These are phyloP conservation scores for Maconellicoccus hirsutus DNA, from an alignment of 1,140 invertebrate genomes.

Conservation along the genomic window DNA sequence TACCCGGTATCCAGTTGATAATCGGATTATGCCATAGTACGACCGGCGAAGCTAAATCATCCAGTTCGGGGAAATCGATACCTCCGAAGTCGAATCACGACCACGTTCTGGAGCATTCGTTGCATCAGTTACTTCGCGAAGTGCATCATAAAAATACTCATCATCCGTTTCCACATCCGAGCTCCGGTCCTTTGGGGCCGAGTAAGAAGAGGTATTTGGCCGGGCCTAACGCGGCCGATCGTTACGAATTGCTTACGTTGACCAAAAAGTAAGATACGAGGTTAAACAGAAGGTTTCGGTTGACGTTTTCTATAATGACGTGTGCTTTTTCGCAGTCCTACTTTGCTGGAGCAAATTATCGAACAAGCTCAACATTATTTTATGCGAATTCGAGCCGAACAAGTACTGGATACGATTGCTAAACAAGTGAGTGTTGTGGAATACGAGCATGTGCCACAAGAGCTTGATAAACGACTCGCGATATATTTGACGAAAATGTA, in stretches of 20 bases:
- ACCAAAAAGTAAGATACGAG: conserved; percentile 56
- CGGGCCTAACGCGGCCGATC: conserved; percentile 76
- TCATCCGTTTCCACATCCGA: conserved; percentile 87
- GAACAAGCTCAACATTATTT: conserved; percentile 92
- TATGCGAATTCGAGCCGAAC: conserved; percentile 76
- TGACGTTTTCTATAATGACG: too few species aligned
- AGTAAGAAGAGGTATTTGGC: conserved; percentile 79
- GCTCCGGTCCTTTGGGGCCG: conserved; percentile 79
- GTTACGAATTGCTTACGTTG: conserved; percentile 77
- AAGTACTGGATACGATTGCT: conserved; percentile 85
- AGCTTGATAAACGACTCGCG: too few species aligned
- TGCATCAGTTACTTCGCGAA: conserved; percentile 84
- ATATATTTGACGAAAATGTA: background rate
- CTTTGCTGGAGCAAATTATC: conserved; percentile 89
- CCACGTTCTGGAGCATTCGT: conserved; percentile 88
- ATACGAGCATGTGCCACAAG: too few species aligned
- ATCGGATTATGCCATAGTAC: conserved; percentile 69
- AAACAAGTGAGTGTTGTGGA: conserved; percentile 64
- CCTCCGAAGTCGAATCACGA: conserved; percentile 70
- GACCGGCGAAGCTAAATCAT: conserved; percentile 42
- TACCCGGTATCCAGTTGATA: conserved; percentile 81
- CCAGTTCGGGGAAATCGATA: conserved; percentile 20
- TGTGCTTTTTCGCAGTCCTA: conserved; percentile 45
- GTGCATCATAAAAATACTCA: conserved; percentile 86
- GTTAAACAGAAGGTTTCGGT: too few species aligned